Evolutionary conservation across 2,113 vertebrate species (phyloP), one percentile per base, ranked within the genome.

Genomic region (Morone saxatilis): DNA sequence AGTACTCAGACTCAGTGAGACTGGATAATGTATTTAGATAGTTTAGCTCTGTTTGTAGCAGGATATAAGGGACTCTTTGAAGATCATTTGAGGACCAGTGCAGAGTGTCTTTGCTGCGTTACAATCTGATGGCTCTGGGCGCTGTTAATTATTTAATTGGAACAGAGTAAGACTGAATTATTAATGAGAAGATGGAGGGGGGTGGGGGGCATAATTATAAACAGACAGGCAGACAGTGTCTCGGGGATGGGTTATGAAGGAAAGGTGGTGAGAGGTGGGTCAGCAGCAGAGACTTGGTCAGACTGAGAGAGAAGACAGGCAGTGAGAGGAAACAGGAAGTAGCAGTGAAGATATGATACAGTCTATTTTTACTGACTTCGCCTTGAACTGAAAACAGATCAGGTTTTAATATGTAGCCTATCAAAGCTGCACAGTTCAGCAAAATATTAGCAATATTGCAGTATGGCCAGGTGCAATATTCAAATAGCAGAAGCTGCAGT

Each of bases 71-170:
- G 54, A 68, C 54, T 53, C 57, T 59, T 51, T 60, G 78, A 48
- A 47, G 54, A 47, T 54, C 2, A 38, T 74, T 62, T 16, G 56
- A 68, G 47, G 68, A 61, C 17, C 43, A 20, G 43, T 14, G 31
- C 50, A 4, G 43, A 50, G 10, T 66, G 57, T 76, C 71, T 80
- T 62, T 66, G 71, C 69, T 43, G 47, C 57, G 78, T 65, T 76
- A 81, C 68, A 67, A 38, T 75, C 25, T 76, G 77, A 74, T 62
- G 80, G 71, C 76, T 70, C 13, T 68, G 47, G 69, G 57, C 17
- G 4, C 56, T 53, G 86, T 85, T 85, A 81, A 86, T 90, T 79
- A 90, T 89, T 91, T 86, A 86, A 91, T 88, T 81, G 74, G 83
- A 83, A 83, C 85, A 77, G 80, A 81, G 69, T 72, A 83, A 56